phyloP scores from a whole-genome alignment of 2,888 invertebrate genomes.

The Harpagoxenus sublaevis region DNA sequence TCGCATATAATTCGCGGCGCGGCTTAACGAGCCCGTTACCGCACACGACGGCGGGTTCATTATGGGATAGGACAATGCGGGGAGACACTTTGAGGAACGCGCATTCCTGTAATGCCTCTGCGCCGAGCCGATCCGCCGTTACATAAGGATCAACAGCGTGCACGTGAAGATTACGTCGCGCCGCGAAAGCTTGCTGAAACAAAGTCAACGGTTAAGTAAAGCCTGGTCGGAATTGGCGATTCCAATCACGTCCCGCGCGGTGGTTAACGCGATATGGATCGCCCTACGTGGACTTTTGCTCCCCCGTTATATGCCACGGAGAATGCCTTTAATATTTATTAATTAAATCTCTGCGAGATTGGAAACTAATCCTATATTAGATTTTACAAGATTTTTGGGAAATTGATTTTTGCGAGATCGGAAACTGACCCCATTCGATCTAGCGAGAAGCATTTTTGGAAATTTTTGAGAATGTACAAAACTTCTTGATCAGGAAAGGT shows the following conservation, averaged over 20 bases:
- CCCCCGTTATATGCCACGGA: background rate
- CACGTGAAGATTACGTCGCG: conserved; percentile 64
- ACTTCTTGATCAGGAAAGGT: background rate
- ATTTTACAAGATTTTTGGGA: background rate
- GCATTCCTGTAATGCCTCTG: conserved; percentile 70
- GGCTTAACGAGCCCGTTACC: conserved; percentile 37
- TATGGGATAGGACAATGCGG: conserved; percentile 54
- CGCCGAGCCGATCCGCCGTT: conserved; percentile 65
- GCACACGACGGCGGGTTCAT: conserved; percentile 50
- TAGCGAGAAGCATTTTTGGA: background rate
- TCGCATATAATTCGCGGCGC: conserved; percentile 16
- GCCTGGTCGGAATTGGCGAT: conserved; percentile 21
- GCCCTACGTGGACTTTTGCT: background rate
- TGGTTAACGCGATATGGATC: conserved; percentile 23
- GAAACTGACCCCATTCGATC: background rate
- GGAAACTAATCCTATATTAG: background rate
- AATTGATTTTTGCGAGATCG: background rate
- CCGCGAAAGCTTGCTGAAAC: conserved; percentile 59
- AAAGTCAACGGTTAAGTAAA: conserved; percentile 49
- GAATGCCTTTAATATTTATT: background rate
- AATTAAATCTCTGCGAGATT: background rate
- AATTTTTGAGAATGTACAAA: background rate
- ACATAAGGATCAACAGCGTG: conserved; percentile 65
- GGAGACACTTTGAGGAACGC: conserved; percentile 62
- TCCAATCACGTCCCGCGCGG: conserved; percentile 33